Evolutionary conservation across 2,113 vertebrate species (phyloP), one percentile per base, ranked within the genome.

Genomic region (Otocyon megalotis): DNA sequence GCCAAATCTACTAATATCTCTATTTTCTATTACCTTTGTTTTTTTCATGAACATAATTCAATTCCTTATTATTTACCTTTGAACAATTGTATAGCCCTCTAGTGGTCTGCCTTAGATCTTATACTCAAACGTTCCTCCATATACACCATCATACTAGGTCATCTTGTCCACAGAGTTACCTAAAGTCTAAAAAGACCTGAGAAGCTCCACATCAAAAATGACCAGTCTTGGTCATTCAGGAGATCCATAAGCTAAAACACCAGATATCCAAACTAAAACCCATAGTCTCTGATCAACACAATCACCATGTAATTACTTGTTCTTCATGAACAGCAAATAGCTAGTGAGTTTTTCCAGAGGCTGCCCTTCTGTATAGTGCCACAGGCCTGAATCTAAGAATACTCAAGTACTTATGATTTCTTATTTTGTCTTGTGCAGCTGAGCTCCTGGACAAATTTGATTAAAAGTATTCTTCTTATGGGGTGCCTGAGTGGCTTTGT

Each of bases 11-110:
- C 28, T 13, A 22, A 90, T 48, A 90, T 43, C 4, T 90, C 17
- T 87, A 48, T 53, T 53, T 94, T 92, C 83, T 92, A 65, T 81
- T 3, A 71, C 48, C 20, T 43, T 65, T 93, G 19, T 37, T 84
- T 95, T 76, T 87, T 69, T 88, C 24, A 22, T 72, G 37, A 80
- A 30, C n/a, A 14, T 71, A 86, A 50, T 35, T 71, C 8, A 83
- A 65, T 60, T 56, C 19, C 2, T 88, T 92, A 81, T 35, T 71
- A 65, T 91, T 48, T 93, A 89, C 53, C 26, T 76, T 88, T 43
- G 60, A 72, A 67, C 22, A 60, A 8, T 35, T 94, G 7, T 28
- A 53, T 76, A 11, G 14, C 9, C 7, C n/a, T 30, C 37, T 30
- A 20, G 12, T 13, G 50, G 12, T 17, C 37, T 60, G 37, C 62